phyloP scores from a whole-genome alignment of 2,797 vertebrate genomes.

The Bovichtus variegatus region DNA sequence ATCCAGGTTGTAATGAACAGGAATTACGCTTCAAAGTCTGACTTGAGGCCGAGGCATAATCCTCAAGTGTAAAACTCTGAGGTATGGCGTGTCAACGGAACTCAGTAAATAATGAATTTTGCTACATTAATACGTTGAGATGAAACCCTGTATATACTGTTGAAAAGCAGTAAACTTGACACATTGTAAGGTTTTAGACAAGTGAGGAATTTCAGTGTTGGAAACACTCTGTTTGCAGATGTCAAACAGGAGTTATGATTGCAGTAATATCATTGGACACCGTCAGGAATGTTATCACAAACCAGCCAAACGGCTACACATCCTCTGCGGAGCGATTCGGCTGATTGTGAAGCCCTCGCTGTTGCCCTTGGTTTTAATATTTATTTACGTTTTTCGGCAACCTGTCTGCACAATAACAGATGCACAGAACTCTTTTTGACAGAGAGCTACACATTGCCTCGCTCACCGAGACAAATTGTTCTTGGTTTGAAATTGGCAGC shows the following conservation, averaged over 20 bases:
- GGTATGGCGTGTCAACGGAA: not conserved
- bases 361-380: constrained; percentile 46
- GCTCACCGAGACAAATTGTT: constrained; percentile 70
- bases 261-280: constrained; percentile 73
- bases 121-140: constrained; percentile 16
- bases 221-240: constrained; percentile 65
- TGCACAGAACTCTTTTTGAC: constrained; percentile 45
- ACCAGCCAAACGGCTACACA: constrained; percentile 66
- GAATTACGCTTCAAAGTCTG: not conserved
- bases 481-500: constrained; percentile 75
- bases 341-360: constrained; percentile 58
- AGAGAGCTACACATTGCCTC: constrained; percentile 42
- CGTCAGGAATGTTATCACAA: constrained; percentile 68
- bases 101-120: constrained; percentile 19
- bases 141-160: constrained; percentile 11
- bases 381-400: constrained; percentile 50
- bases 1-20: not conserved
- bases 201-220: constrained; percentile 44
- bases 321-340: constrained; percentile 54
- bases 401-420: constrained; percentile 52
- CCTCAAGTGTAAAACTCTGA: not conserved
- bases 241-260: constrained; percentile 72
- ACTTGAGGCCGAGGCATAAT: not conserved
- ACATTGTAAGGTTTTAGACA: constrained; percentile 28
- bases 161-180: constrained; percentile 48